Conservation (phyloP, 2,888 invertebrate species). For the Ptilodon capucinus region DNA sequence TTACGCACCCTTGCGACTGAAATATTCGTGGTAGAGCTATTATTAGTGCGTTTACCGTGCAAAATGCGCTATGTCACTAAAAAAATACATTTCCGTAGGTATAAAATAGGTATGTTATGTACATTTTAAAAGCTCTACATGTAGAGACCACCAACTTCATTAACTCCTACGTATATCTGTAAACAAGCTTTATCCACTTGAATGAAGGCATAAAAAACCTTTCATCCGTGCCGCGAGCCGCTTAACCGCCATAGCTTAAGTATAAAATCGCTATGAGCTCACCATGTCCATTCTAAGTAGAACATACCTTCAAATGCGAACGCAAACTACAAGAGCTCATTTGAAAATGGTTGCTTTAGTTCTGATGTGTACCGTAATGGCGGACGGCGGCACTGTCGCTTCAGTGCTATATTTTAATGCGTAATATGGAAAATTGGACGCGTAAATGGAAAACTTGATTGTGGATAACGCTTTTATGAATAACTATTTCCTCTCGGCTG, state of each 20-base stretch:
- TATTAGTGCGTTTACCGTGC: too few species aligned
- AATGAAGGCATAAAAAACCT: conserved; percentile 47
- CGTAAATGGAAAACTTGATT: neutral
- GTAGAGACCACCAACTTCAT: neutral
- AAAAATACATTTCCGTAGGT: too few species aligned
- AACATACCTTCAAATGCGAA: neutral
- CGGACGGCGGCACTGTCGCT: conserved; percentile 4
- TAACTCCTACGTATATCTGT: neutral
- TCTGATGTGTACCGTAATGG: conserved; percentile 2
- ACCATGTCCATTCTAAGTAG: conserved; percentile 1
- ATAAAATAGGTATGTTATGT: too few species aligned
- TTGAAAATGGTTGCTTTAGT: neutral
- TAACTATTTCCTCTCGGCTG: neutral
- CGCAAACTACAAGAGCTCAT: neutral
- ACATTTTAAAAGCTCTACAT: too few species aligned
- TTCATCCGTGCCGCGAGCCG: conserved; percentile 40
- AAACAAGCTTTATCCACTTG: conserved; percentile 8
- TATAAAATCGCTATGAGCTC: conserved; percentile 46
- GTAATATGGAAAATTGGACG: neutral
- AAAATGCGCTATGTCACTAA: too few species aligned
- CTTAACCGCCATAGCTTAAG: conserved; percentile 39
- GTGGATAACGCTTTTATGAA: neutral
- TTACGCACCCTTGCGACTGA: too few species aligned
- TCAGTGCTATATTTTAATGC: conserved; percentile 1
- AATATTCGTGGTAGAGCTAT: too few species aligned